Base-by-base conservation (phyloP, 2,797 vertebrate genomes). In the Botia almorhae region DNA sequence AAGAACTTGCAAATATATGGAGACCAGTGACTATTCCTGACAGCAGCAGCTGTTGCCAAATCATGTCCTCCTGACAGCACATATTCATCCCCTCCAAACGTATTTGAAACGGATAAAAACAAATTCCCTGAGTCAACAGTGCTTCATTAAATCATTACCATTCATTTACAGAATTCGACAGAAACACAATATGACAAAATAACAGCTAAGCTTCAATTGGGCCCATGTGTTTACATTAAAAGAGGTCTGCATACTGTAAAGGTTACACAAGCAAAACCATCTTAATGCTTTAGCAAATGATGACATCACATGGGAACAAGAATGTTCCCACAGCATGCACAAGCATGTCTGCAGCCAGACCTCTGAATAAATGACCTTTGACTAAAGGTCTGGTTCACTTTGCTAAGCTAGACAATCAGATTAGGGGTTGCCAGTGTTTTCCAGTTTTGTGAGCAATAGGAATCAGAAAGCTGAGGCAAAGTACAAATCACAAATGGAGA, bases 41-140 rank as follows among this genome's bases (percentile, higher is more conserved):
- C 85, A 87, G 51, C 55, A 86, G 63, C 90, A 89, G 86, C 85
- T 88, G 85, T 67, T 83, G 69, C 68, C 53, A 76, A 78, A 69
- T 43, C 53, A 51, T 70, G 58, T 51, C 51, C 10, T 26, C 17
- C 43, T 48, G 53, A 86, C 84, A 87, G 85, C 86, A 46, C 61
- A 70, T 63, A 80, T 16, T 19, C 17, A 36, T 11, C 14, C 69
- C 58, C 83, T 81, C 80, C 7, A 19, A 69, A 61, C 85, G 61
- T 36, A 87, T 55, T n/a, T 60, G 2, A 56, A 76, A 61, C 55
- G 4, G 0, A 2, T 83, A 82, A 36, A 80, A 80, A 71, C 63
- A 46, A 29, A 82, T 50, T 65, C 12, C 58, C 51, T 1, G 3
- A 46, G 51, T 58, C 16, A 76, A 68, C 51, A 58, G 16, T 68